Base-by-base conservation (phyloP, 2,797 vertebrate genomes). In the Chaunax sp. region DNA sequence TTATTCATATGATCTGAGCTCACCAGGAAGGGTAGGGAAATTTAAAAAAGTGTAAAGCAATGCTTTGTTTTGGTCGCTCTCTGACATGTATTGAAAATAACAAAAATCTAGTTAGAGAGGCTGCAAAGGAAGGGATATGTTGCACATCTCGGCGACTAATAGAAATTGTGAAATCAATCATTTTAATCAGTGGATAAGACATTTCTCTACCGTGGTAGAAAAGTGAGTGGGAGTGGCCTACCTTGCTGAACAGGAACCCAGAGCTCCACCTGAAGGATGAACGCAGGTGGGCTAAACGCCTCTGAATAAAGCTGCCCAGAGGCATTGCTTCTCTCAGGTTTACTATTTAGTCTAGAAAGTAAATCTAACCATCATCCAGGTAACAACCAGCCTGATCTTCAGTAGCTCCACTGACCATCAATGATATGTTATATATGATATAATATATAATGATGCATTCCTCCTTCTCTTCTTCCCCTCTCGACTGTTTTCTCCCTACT, bases 231-330 rank as follows among this genome's bases (percentile, higher is more conserved):
- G 70, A 2, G 64, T n/a, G 53, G 63, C 87, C 81, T 91, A 91
- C 88, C 91, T 90, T 87, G 69, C 37, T 40, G 20, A 68, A 60
- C 62, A 77, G 68, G 78, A 81, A 20, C 54, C 76, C 85, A 14
- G 81, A 60, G 66, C 88, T 89, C 82, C 87, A 86, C 74, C 86
- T 87, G 81, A 85, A 80, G 19, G 79, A 69, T 13, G 77, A 70
- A 19, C 72, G 63, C 68, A 87, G 37, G 28, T 72, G 54, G 19
- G 64, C 38, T 0, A 89, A 77, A 9, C 16, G 75, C 64, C 70
- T 77, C 41, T 22, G 71, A 13, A 89, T 50, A 30, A 56, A 75
- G 40, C 40, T 30, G 10, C 66, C 41, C 9, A 83, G 53, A 28
- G 77, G 38, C 89, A 91, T 91, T 18, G 22, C 38, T 35, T 30